These are phyloP conservation scores for Meloe dianella DNA, from an alignment of 2,888 invertebrate genomes.

Conservation along the genomic window DNA sequence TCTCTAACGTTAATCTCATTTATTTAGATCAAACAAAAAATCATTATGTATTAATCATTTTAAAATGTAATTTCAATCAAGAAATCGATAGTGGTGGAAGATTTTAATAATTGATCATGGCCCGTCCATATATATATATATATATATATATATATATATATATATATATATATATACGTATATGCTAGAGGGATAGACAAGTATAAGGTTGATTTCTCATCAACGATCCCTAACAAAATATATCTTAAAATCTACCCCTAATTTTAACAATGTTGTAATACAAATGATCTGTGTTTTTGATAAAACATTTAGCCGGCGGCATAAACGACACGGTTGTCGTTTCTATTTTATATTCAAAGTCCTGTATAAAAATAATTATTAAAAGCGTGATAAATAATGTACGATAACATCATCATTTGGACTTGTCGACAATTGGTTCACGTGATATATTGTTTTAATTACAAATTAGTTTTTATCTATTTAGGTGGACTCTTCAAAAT, in stretches of 20 bases:
- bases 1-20: slow-evolving; percentile 8
- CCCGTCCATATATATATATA: background rate
- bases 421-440: slow-evolving; percentile 30
- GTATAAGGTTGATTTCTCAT: background rate
- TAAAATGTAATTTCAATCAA: background rate
- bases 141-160: background rate
- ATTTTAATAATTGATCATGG: slow-evolving; percentile 4
- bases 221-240: background rate
- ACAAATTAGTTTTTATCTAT: slow-evolving; percentile 14
- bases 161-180: background rate
- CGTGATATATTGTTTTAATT: slow-evolving; percentile 32
- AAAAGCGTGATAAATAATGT: slow-evolving; percentile 39
- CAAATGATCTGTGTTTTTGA: slow-evolving; percentile 32
- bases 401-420: slow-evolving; percentile 40
- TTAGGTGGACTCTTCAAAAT: slow-evolving; percentile 3
- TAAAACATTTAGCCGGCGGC: slow-evolving; percentile 42
- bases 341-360: slow-evolving; percentile 25
- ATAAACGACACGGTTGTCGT: slow-evolving; percentile 40
- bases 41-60: background rate
- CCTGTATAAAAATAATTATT: slow-evolving; percentile 40
- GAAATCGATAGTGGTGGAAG: background rate
- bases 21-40: slow-evolving; percentile 23
- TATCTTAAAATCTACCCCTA: slow-evolving; percentile 11
- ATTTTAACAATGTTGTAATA: slow-evolving; percentile 20
- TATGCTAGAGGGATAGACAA: background rate